Evolutionary conservation across 2,888 invertebrate species (phyloP), one percentile per base, ranked within the genome.

Genomic region (Coenonympha glycerion): DNA sequence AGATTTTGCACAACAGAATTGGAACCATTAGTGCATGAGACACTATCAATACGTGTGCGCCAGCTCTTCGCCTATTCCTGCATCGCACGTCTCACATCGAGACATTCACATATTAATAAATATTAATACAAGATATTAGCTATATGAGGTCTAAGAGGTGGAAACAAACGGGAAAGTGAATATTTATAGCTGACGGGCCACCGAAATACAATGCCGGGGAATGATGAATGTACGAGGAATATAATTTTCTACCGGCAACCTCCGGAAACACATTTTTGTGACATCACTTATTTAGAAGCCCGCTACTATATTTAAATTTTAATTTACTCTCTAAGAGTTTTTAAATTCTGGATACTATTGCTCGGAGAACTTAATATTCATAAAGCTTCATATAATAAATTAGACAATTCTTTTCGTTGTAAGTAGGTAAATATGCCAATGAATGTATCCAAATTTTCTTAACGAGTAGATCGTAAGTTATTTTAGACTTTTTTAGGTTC

Each of bases 121-220:
- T 83, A 82, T 78, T 79, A 84, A 84, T 84, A 79, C 75, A 67
- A 64, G 65, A 73, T 73, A 85, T 85, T 84, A 84, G 82, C 76
- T 83, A 85, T 80, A 86, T 68, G 80, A 76, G 74, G 76, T 73
- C 79, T 80, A 79, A 81, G 78, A 82, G 78, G 75, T 76, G 75
- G 74, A 76, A 79, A 77, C 76, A 76, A 76, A 75, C 72, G 69
- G 66, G 63, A 71, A 73, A 79, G 80, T 78, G 77, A 79, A 82
- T 81, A 85, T 83, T 84, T 85, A 83, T 84, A 62, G 69, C 73
- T 62, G 63, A 66, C 68, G 66, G 76, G 73, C 76, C 75, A 71
- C 69, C 68, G 65, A 78, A 70, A 76, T 74, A 65, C 65, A 73
- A 67, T 62, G 64, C 65, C 16, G 55, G 53, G 53, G 55, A 59